Evolutionary conservation across 2,113 vertebrate species (phyloP).

Genomic region (Perognathus longimembris): DNA sequence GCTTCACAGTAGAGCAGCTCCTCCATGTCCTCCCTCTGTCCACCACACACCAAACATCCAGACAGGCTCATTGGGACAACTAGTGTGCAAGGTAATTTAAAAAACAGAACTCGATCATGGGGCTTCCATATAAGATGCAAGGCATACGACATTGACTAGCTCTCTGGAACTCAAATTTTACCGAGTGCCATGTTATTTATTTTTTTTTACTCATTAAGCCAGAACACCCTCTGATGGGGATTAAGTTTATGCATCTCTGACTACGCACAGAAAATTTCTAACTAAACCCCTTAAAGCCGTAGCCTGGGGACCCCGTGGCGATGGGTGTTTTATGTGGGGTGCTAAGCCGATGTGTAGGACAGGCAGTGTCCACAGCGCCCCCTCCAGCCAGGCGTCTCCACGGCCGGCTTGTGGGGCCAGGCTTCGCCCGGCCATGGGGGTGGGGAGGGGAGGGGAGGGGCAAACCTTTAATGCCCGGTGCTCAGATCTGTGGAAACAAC

Average conservation of each 20-base stretch:
- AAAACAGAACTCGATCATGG: background rate
- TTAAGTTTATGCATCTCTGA: background rate
- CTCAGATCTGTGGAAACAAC: conserved; percentile 58
- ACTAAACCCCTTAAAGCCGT: conserved; percentile 6
- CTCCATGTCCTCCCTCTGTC: background rate
- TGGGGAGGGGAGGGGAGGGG: no score
- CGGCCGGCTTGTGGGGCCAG: background rate
- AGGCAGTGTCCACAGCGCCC: background rate
- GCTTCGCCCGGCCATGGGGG: conserved; percentile 56
- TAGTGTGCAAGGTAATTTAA: no score
- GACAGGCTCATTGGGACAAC: no score
- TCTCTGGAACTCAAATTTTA: conserved; percentile 47
- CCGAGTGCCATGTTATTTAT: no score
- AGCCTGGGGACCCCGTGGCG: background rate
- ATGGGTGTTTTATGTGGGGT: background rate
- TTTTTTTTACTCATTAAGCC: background rate
- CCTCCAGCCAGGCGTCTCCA: no score
- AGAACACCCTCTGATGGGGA: background rate
- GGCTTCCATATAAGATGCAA: background rate
- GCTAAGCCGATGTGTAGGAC: background rate
- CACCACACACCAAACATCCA: background rate
- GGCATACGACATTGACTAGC: background rate
- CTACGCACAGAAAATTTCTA: background rate
- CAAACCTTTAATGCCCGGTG: conserved; percentile 46
- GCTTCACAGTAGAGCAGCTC: background rate